Conservation (phyloP, 2,797 vertebrate species). For the Arnoldichthys spilopterus region DNA sequence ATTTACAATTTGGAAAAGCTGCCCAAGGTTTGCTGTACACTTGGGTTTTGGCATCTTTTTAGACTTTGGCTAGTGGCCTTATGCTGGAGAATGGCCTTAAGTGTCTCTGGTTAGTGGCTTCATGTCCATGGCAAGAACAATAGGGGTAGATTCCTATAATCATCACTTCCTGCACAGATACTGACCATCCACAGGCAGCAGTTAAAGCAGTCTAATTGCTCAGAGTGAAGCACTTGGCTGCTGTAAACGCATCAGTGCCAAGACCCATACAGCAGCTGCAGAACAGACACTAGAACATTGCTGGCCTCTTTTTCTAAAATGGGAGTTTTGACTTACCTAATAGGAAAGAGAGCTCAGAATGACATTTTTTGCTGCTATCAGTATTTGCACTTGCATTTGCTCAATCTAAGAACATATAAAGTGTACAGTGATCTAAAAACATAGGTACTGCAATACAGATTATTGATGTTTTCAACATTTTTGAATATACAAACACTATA, state of each 20-base stretch:
- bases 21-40: slow-evolving; percentile 1
- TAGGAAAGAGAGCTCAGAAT: no score
- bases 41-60: slow-evolving; percentile 26
- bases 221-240: slow-evolving; percentile 75
- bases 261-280: slow-evolving; percentile 69
- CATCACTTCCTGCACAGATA: slow-evolving; percentile 71
- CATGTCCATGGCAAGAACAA: slow-evolving; percentile 65
- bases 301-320: slow-evolving; percentile 4
- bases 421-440: no score
- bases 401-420: no score
- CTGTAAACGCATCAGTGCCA: slow-evolving; percentile 61
- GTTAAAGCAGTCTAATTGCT: slow-evolving; percentile 78
- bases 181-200: slow-evolving; percentile 72
- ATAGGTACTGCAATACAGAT: no score
- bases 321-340: no score
- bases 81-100: slow-evolving; percentile 73
- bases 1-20: neutral
- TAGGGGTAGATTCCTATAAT: slow-evolving; percentile 69
- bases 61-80: slow-evolving; percentile 67
- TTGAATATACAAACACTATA: no score
- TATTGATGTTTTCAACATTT: no score
- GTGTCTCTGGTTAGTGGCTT: slow-evolving; percentile 73
- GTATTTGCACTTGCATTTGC: no score
- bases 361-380: no score
- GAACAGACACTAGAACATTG: slow-evolving; percentile 63